These are phyloP conservation scores for Drosophila pseudoobscura DNA, from an alignment of 1,140 invertebrate species.

Conservation along the genomic window DNA sequence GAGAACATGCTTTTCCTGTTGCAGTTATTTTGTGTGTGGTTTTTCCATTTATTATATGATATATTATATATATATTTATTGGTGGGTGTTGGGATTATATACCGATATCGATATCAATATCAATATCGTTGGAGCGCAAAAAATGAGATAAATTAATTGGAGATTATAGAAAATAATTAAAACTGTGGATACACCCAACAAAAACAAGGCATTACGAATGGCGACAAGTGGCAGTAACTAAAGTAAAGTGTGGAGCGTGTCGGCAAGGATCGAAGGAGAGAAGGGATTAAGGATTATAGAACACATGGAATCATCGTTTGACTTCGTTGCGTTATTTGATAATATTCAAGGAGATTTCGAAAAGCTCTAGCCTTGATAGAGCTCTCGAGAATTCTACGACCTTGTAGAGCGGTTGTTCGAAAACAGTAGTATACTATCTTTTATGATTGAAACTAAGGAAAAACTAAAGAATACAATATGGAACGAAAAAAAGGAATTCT, in stretches of 20 bases:
- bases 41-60: constrained; percentile 26
- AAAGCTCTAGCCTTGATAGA: no score
- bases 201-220: not conserved
- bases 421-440: no score
- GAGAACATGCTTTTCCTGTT: constrained; percentile 91
- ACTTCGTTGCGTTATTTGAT: no score
- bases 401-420: no score
- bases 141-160: constrained; percentile 69
- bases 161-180: constrained; percentile 51
- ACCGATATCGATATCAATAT: constrained; percentile 17
- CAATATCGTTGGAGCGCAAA: constrained; percentile 51
- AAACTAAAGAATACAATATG: no score
- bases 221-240: not conserved
- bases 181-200: not conserved
- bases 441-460: no score
- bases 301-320: no score
- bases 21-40: constrained; percentile 15
- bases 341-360: no score
- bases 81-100: constrained; percentile 22
- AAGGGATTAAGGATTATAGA: no score
- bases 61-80: constrained; percentile 21
- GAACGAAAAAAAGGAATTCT: no score
- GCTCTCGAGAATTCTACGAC: no score
- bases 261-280: not conserved
- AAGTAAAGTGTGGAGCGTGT: not conserved